A percentile compares a stretch with the other conserved stretches of the same genome.
These are phyloP conservation scores for Equus quagga DNA, from an alignment of 2,113 vertebrate genomes.

Conservation along the genomic window DNA sequence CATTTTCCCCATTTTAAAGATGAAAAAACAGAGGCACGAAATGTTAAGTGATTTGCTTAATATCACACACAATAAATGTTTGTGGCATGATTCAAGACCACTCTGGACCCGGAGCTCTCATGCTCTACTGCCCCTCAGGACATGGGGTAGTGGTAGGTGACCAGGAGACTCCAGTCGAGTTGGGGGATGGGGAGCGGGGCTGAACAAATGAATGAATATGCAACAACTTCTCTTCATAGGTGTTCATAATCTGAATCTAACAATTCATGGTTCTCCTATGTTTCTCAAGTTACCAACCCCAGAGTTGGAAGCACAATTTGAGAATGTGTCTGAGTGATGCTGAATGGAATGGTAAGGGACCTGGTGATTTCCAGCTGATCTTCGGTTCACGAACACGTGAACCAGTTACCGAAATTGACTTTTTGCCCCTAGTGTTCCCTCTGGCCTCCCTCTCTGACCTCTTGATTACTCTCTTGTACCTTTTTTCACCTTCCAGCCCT, in stretches of 20 bases:
- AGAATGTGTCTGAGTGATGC: neutral
- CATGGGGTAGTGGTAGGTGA: neutral
- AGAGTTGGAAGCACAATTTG: neutral
- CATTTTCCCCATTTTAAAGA: neutral
- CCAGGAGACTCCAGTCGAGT: neutral
- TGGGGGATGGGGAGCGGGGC: too few species aligned
- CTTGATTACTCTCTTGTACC: neutral
- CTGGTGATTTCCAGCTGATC: fast-evolving
- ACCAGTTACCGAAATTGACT: too few species aligned
- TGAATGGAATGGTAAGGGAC: neutral
- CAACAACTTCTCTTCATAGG: neutral
- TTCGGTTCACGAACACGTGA: fast-evolving
- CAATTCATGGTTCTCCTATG: neutral
- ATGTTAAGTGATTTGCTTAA: neutral
- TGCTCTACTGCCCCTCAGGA: neutral
- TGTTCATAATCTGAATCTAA: neutral
- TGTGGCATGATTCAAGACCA: neutral
- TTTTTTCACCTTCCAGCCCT: neutral
- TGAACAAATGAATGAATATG: neutral
- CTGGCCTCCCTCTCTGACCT: neutral
- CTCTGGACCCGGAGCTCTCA: neutral
- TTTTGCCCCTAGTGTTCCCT: neutral
- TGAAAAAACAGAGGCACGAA: neutral
- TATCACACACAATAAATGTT: neutral
- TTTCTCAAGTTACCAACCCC: neutral